phyloP scores from a whole-genome alignment of 2,113 vertebrate species.

The Eurypyga helias region DNA sequence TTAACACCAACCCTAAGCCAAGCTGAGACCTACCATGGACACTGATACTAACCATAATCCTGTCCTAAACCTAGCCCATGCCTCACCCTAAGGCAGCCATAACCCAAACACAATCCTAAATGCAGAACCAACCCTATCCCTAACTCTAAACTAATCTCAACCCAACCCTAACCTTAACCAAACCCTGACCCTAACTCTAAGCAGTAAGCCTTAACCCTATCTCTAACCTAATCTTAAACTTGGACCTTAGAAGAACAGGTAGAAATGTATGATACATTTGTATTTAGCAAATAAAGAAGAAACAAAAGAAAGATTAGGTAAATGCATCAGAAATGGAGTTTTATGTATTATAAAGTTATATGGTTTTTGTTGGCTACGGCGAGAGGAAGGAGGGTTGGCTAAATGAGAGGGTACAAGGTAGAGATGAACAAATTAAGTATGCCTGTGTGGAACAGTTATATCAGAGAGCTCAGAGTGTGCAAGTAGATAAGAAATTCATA shows the following conservation, averaged over 20 bases:
- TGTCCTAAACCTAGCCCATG: background rate
- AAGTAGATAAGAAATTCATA: background rate
- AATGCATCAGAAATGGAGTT: background rate
- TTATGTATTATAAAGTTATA: background rate
- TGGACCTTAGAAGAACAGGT: background rate
- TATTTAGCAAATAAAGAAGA: background rate
- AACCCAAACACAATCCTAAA: background rate
- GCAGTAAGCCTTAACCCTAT: background rate
- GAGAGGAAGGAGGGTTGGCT: background rate
- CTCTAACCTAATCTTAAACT: background rate
- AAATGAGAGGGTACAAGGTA: background rate
- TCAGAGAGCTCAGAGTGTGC: background rate
- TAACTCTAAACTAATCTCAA: background rate
- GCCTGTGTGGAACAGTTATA: background rate
- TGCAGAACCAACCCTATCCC: background rate
- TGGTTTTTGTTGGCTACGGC: fast-evolving
- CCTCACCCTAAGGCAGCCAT: background rate
- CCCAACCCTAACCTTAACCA: background rate
- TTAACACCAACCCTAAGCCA: background rate
- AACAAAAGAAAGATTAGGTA: background rate
- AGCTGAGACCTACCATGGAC: background rate
- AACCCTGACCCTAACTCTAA: background rate
- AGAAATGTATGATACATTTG: background rate
- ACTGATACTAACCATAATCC: background rate
- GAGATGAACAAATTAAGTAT: background rate